phyloP scores from a whole-genome alignment of 2,113 vertebrate genomes.

The Theristicus caerulescens region DNA sequence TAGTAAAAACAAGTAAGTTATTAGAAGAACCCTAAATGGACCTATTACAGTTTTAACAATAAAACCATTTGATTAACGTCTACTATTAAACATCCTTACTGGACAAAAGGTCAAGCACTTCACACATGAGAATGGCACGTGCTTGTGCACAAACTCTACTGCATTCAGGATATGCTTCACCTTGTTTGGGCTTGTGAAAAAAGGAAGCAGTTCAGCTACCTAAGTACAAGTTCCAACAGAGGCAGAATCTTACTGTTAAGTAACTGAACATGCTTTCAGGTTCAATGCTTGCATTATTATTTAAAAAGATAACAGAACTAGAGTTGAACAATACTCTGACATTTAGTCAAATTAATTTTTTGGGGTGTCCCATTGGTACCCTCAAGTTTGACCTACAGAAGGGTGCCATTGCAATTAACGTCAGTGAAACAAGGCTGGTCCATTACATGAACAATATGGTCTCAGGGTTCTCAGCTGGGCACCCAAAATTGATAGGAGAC shows the following conservation, averaged over 20 bases:
- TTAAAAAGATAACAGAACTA: background rate
- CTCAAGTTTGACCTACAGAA: background rate
- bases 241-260: background rate
- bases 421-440: background rate
- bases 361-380: background rate
- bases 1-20: background rate
- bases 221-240: background rate
- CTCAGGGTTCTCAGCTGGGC: background rate
- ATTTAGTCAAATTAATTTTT: background rate
- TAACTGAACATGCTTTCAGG: background rate
- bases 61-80: background rate
- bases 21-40: background rate
- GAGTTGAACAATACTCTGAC: background rate
- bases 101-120: background rate
- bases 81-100: background rate
- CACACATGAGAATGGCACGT: background rate
- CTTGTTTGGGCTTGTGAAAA: background rate
- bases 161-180: background rate
- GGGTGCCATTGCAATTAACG: background rate
- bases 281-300: background rate
- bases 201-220: background rate
- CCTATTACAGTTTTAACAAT: background rate
- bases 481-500: background rate
- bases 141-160: background rate
- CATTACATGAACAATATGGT: background rate